Evolutionary conservation across 2,113 vertebrate genomes (phyloP), one percentile per base, ranked within the genome.

Genomic region (Glaucidium brasilianum): DNA sequence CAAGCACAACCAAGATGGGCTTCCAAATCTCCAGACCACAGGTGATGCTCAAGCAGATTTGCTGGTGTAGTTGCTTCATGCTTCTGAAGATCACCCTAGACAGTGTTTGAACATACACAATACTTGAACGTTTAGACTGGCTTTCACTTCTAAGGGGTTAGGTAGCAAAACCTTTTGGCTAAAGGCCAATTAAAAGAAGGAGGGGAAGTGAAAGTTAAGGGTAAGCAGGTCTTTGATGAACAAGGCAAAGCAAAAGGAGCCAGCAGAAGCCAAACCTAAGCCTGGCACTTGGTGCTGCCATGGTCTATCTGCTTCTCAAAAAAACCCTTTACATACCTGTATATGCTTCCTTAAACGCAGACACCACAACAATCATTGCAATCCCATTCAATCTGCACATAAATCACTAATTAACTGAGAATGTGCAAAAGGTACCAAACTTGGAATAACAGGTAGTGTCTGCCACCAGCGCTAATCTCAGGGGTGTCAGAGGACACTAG

Each of bases 191-290:
- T 47, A 14, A 56, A 88, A 91, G 1, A 2, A 5, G 11, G 20
- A 5, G 2, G 8, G 2, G 6, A 41, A 56, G 35, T 21, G 15
- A 60, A 80, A 82, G 43, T 39, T 3, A 55, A 83, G 77, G n/a
- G 6, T 9, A 25, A 68, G 23, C 0, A 1, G 53, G 37, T 43
- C 75, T 68, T 35, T 6, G 27, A 32, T 77, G 76, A 29, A 25
- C 7, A 78, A 90, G 94, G 64, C 49, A 80, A 96, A 89, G 79
- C 37, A 94, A 94, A 91, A 85, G 92, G 68, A 92, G 62, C 25
- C 88, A 90, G 43, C 5, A 96, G 52, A 83, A 84, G 47, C 19
- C 32, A 49, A 35, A 26, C 26, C 27, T 25, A 72, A 91, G 64
- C 23, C 41, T 15, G 16, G 67, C 0, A 37, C 26, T 78, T 34